Conservation (phyloP, 2,797 vertebrate species). For the Gallinago stenura region DNA sequence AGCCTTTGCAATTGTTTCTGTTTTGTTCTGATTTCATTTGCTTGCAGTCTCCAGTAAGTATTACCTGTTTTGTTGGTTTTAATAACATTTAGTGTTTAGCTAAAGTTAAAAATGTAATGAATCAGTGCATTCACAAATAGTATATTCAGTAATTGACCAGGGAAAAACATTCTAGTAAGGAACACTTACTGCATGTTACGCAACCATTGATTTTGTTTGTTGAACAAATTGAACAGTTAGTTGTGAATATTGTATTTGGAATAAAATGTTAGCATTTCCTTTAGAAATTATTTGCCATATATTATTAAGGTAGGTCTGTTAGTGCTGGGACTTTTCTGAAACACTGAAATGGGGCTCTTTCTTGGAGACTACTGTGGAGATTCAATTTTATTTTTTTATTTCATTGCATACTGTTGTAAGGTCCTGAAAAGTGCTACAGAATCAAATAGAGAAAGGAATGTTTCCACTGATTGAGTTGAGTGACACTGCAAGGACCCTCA, state of each 20-base stretch:
- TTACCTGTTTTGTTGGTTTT: background rate
- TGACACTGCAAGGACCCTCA: background rate
- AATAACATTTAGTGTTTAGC: background rate
- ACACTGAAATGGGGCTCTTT: background rate
- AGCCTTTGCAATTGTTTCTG: background rate
- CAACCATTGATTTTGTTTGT: background rate
- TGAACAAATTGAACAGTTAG: background rate
- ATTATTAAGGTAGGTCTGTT: background rate
- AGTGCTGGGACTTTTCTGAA: background rate
- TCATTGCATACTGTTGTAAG: background rate
- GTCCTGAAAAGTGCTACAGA: background rate
- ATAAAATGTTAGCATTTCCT: background rate
- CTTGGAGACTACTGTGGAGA: background rate
- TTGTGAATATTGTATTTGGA: background rate
- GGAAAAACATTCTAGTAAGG: background rate
- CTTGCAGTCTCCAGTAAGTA: background rate
- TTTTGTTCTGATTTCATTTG: constrained; percentile 6
- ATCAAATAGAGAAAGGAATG: background rate
- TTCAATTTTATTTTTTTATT: background rate
- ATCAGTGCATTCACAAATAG: background rate
- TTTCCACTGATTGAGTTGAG: background rate
- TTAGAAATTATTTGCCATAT: background rate
- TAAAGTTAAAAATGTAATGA: background rate
- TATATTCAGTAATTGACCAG: background rate
- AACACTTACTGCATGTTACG: background rate